phyloP scores from a whole-genome alignment of 2,113 vertebrate genomes.

The Mola mola region DNA sequence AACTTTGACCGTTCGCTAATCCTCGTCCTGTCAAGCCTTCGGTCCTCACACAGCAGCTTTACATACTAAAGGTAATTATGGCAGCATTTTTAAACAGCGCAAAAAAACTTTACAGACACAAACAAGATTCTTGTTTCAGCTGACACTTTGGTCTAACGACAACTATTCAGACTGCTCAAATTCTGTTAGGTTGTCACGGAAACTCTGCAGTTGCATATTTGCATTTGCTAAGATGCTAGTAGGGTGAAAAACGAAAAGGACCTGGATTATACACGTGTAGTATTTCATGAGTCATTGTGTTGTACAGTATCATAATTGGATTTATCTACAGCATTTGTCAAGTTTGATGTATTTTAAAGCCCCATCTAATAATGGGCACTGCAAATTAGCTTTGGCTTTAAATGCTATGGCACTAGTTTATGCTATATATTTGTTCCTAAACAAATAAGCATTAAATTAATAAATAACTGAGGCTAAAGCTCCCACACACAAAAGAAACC shows the following conservation, averaged over 20 bases:
- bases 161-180: not conserved
- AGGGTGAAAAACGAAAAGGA: not conserved
- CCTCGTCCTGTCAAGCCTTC: conserved; percentile 21
- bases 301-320: no score
- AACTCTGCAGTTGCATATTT: not conserved
- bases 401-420: no score
- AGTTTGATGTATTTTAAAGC: no score
- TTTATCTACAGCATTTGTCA: no score
- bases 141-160: not conserved
- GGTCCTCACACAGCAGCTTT: not conserved
- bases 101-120: not conserved
- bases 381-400: no score
- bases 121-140: not conserved
- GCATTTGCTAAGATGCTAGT: no score
- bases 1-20: conserved; percentile 20
- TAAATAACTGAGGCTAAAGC: conserved; percentile 1
- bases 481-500: not conserved
- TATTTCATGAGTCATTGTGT: no score
- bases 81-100: not conserved
- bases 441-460: no score
- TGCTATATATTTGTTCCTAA: no score
- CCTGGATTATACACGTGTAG: no score
- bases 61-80: not conserved
- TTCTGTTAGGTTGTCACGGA: not conserved
- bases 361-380: no score